Evolutionary conservation across 2,113 vertebrate genomes (phyloP), one percentile per base, ranked within the genome.

Genomic region (Damaliscus lunatus): DNA sequence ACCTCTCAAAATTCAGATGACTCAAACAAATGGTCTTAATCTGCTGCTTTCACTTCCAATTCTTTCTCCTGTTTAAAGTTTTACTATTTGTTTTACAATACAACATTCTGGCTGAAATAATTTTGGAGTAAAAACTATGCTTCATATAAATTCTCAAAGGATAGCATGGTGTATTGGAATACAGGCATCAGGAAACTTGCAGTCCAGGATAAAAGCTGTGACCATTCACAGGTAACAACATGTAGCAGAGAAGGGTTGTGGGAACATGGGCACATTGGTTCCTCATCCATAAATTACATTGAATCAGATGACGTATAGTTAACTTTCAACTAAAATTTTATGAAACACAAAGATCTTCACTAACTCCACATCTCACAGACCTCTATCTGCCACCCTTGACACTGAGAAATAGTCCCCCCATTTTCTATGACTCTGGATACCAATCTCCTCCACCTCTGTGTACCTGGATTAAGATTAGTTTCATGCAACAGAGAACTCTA

Each of bases 301-400:
- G 5, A 88, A 55, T 74, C 19, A 88, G 21, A 90, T 52, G 11
- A 71, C 12, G 0, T 48, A 46, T n/a, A 91, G 52, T 93, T 87
- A 81, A 53, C 52, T 82, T 71, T 53, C 33, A 81, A 87, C 27
- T 74, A 91, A 96, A n/a, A 59, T 71, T 53, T 87, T 25, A 74
- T 31, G 53, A 88, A 96, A 88, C 43, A 16, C 40, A 89, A 95
- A 95, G 85, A 83, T 89, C 64, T 89, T 88, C n/a, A 91, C 81
- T 88, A 88, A 94, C 3, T 94, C 17, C 43, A 90, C 15, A 77
- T 64, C 14, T 80, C 40, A 84, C 9, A 84, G 40, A 84, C 78
- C 31, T 89, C 81, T 86, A 90, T 71, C 80, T 94, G 78, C 55
- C n/a, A 89, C 21, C 74, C 4, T 16, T 87, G 40, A 93, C 7